These are phyloP conservation scores for Pelmatolapia mariae DNA, from an alignment of 2,113 vertebrate genomes.

Conservation along the genomic window DNA sequence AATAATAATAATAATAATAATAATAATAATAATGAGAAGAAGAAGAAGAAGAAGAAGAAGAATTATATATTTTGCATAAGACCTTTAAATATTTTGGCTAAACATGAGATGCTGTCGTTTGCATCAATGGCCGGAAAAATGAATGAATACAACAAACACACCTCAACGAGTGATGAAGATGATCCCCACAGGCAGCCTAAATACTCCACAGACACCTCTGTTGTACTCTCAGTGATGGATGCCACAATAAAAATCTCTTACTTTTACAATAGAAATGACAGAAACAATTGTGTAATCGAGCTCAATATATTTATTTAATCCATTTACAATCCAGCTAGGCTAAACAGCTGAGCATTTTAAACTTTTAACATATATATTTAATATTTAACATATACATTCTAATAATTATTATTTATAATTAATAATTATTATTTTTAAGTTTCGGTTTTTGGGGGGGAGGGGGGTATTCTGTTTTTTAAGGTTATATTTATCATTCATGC, in stretches of 20 bases:
- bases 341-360: neutral
- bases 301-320: neutral
- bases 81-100: neutral
- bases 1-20: too few species aligned
- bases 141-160: neutral
- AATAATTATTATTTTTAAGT: neutral
- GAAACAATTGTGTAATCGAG: neutral
- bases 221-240: neutral
- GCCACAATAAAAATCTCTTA: neutral
- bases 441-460: fast-evolving
- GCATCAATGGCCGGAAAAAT: neutral
- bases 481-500: neutral
- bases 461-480: neutral
- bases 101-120: neutral
- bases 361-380: neutral
- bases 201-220: neutral
- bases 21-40: too few species aligned
- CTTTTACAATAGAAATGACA: neutral
- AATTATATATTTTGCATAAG: neutral
- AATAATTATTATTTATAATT: neutral
- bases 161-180: neutral
- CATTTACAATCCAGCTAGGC: neutral
- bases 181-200: neutral
- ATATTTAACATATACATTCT: fast-evolving
- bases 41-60: too few species aligned